phyloP scores from a whole-genome alignment of 2,888 invertebrate genomes.

The Athetis lepigone region DNA sequence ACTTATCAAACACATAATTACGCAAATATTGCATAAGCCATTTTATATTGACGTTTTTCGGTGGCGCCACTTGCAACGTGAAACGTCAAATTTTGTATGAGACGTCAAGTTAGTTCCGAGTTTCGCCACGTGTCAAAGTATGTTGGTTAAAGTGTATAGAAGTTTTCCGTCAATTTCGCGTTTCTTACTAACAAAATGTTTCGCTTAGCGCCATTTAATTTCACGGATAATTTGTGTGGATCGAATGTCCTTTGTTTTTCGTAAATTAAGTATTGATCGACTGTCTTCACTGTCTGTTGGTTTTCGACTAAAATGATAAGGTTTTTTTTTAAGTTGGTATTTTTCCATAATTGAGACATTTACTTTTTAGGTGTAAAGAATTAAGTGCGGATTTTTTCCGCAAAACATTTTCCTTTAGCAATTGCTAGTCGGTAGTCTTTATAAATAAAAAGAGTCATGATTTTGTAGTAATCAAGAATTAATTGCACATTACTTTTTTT shows the following conservation, averaged over 20 bases:
- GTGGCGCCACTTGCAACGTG: slow-evolving; percentile 19
- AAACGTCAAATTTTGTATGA: slow-evolving; percentile 13
- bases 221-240: slow-evolving; percentile 78
- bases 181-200: slow-evolving; percentile 56
- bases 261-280: slow-evolving; percentile 67
- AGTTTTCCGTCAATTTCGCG: slow-evolving; percentile 48
- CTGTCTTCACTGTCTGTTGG: slow-evolving; percentile 43
- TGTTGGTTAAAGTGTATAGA: slow-evolving; percentile 13
- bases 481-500: no score
- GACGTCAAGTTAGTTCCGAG: neutral
- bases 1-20: slow-evolving; percentile 42
- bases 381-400: neutral
- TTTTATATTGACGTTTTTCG: slow-evolving; percentile 3
- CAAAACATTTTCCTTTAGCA: neutral
- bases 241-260: slow-evolving; percentile 75
- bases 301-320: slow-evolving; percentile 19
- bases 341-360: slow-evolving; percentile 10
- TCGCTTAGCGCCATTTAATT: slow-evolving; percentile 73
- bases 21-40: slow-evolving; percentile 3
- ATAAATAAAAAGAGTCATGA: no score
- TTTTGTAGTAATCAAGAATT: no score
- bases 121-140: neutral
- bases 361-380: neutral
- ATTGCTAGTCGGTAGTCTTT: no score
- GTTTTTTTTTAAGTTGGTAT: slow-evolving; percentile 21